phyloP scores from a whole-genome alignment of 2,888 invertebrate genomes.

The Gasteruption jaculator region DNA sequence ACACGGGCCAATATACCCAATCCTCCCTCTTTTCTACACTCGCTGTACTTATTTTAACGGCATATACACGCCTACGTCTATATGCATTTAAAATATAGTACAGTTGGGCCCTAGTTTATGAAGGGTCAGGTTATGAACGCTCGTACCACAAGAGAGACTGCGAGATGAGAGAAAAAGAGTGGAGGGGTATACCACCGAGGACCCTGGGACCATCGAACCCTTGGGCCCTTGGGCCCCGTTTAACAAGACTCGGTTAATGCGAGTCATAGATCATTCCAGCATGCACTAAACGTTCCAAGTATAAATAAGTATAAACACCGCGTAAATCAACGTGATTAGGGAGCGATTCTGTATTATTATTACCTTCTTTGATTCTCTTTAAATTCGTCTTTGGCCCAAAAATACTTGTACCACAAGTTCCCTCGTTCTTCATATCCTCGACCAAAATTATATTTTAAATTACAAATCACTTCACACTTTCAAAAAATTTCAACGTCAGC shows the following conservation, averaged over 20 bases:
- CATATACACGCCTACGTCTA: conserved; percentile 49
- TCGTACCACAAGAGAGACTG: too few species aligned
- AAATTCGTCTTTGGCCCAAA: too few species aligned
- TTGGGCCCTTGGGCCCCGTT: conserved; percentile 42
- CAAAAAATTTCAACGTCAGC: too few species aligned
- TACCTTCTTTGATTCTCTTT: too few species aligned
- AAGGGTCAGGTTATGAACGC: conserved; percentile 47
- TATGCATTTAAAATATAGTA: conserved; percentile 49
- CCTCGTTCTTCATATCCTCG: too few species aligned
- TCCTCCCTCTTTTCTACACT: conserved; percentile 26
- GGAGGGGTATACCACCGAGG: conserved; percentile 25
- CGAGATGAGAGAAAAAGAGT: too few species aligned
- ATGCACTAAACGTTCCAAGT: conserved; percentile 47
- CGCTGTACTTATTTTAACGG: conserved; percentile 45
- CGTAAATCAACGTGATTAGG: conserved; percentile 46
- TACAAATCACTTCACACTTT: too few species aligned
- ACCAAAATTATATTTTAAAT: too few species aligned
- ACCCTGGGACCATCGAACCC: conserved; percentile 30
- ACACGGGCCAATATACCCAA: conserved; percentile 36
- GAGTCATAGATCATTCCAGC: conserved; percentile 47
- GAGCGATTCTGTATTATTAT: conserved; percentile 32
- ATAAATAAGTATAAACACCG: conserved; percentile 49
- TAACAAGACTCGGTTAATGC: conserved; percentile 50
- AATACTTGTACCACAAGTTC: too few species aligned
- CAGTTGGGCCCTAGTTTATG: conserved; percentile 50